phyloP scores from a whole-genome alignment of 2,888 invertebrate species.

The Drosophila mercatorum region DNA sequence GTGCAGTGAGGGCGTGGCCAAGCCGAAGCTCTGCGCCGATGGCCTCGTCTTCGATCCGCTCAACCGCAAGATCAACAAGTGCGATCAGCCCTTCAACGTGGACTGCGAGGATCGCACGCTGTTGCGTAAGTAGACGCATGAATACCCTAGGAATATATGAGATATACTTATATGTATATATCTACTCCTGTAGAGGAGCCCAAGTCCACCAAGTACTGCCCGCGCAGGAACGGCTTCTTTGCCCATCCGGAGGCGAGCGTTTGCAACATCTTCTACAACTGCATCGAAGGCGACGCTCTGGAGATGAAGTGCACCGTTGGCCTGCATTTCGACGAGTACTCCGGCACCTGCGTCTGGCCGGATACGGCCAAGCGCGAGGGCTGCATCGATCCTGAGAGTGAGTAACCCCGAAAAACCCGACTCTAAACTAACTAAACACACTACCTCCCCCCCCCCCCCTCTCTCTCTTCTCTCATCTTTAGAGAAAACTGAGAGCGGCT shows the following conservation, averaged over 20 bases:
- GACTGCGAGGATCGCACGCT: slow-evolving; percentile 95
- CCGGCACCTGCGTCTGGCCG: slow-evolving; percentile 96
- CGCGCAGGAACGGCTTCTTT: slow-evolving; percentile 95
- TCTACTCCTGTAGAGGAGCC: slow-evolving; percentile 88
- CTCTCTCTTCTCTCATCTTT: slow-evolving; percentile 22
- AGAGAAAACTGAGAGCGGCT: slow-evolving; percentile 93
- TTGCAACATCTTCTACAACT: slow-evolving; percentile 95
- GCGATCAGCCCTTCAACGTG: slow-evolving; percentile 96
- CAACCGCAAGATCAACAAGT: slow-evolving; percentile 94
- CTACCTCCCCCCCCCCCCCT: not conserved
- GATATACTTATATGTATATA: not conserved
- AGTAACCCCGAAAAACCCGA: slow-evolving; percentile 69
- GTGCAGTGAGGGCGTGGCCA: slow-evolving; percentile 90
- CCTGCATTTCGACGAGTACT: slow-evolving; percentile 94
- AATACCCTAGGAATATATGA: not conserved
- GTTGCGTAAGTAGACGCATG: slow-evolving; percentile 89
- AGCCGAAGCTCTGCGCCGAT: slow-evolving; percentile 92
- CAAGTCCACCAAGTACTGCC: slow-evolving; percentile 89
- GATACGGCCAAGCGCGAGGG: slow-evolving; percentile 91
- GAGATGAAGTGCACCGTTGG: slow-evolving; percentile 94
- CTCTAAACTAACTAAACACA: too few relatives aligned
- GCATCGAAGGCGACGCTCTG: slow-evolving; percentile 92
- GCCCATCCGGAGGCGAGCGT: slow-evolving; percentile 92
- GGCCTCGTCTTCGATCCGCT: slow-evolving; percentile 94
- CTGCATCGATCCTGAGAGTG: slow-evolving; percentile 87